A percentile compares a stretch with the other conserved stretches of the same genome.
phyloP scores from a whole-genome alignment of 2,113 vertebrate species.

The Colistium nudipinnis region DNA sequence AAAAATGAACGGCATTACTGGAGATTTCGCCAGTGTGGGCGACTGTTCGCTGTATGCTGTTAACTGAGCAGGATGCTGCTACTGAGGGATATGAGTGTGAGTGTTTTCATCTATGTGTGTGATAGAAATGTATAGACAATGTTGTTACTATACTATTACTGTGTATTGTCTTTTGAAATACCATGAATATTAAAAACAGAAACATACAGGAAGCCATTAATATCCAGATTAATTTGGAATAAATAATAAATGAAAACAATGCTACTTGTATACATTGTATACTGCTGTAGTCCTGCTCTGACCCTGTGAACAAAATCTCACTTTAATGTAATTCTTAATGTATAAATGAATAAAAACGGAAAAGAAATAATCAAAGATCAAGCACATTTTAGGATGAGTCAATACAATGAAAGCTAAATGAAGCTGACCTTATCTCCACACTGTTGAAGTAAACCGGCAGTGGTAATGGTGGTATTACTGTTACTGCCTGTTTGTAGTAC shows the following conservation, averaged over 20 bases:
- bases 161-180: neutral
- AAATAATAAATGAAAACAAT: no score
- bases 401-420: constrained; percentile 18
- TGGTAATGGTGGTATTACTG: no score
- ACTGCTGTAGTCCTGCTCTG: no score
- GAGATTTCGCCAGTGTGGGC: constrained; percentile 9
- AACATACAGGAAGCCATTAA: no score
- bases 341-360: no score
- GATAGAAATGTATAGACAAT: neutral
- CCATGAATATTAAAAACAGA: no score
- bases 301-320: no score
- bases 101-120: constrained; percentile 3
- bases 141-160: neutral
- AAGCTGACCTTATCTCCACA: constrained; percentile 42
- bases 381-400: constrained; percentile 15
- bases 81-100: neutral
- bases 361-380: neutral
- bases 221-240: no score
- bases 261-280: no score
- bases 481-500: no score
- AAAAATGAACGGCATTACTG: neutral
- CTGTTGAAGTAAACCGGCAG: constrained; percentile 9
- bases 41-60: constrained; percentile 40
- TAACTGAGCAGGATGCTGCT: constrained; percentile 44
- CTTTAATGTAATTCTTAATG: no score